A percentile compares a stretch with the other conserved stretches of the same genome.
phyloP scores from a whole-genome alignment of 1,140 invertebrate genomes.

The Popillia japonica region DNA sequence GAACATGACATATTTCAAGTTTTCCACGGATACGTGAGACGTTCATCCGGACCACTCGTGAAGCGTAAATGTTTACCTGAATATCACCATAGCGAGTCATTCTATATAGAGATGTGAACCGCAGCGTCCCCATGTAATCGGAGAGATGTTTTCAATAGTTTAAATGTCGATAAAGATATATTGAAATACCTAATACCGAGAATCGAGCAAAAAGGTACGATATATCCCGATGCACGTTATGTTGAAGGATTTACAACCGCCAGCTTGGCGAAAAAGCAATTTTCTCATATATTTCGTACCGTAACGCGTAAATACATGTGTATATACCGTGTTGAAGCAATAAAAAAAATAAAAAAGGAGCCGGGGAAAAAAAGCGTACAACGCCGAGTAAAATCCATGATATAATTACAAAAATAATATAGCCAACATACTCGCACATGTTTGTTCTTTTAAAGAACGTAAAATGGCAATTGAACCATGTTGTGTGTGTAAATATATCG shows the following conservation, averaged over 20 bases:
- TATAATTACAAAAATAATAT: conserved; percentile 32
- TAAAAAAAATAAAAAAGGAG: not conserved
- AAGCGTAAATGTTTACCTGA: not conserved
- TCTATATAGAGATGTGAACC: conserved; percentile 24
- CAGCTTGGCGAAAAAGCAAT: not conserved
- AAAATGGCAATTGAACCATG: conserved; percentile 33
- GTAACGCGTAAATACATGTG: not conserved
- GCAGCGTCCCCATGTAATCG: conserved; percentile 16
- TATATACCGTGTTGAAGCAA: conserved; percentile 3
- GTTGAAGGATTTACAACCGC: not conserved
- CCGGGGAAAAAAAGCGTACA: not conserved
- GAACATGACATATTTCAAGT: conserved; percentile 4
- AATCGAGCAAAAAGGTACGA: not conserved
- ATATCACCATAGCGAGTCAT: conserved; percentile 8
- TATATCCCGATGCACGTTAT: not conserved
- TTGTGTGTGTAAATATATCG: conserved; percentile 31
- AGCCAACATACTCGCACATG: conserved; percentile 36
- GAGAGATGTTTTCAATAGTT: conserved; percentile 17
- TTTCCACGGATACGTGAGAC: not conserved
- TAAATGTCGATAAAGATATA: conserved; percentile 17
- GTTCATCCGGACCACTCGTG: not conserved
- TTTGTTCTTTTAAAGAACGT: conserved; percentile 18
- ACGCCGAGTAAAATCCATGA: not conserved
- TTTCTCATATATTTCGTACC: conserved; percentile 16
- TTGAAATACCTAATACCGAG: conserved; percentile 20